Conservation (phyloP, 2,797 vertebrate species). For the Anguilla anguilla region DNA sequence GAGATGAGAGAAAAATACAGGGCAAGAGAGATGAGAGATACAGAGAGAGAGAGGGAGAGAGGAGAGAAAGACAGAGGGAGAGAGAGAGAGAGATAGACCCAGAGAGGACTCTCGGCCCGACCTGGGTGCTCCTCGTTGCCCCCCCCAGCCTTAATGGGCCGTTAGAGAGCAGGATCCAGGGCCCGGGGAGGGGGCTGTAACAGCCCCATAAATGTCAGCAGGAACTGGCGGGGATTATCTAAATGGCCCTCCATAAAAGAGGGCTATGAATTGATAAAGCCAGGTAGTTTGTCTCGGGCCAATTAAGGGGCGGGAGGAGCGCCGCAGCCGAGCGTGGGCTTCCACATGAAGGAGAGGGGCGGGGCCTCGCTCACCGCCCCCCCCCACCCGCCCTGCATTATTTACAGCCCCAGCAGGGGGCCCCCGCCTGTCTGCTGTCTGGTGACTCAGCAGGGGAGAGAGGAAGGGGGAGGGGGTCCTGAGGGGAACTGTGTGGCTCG, state of each 20-base stretch:
- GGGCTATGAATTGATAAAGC: constrained; percentile 26
- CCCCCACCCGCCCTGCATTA: background rate
- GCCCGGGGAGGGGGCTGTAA: constrained; percentile 26
- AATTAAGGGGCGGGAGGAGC: background rate
- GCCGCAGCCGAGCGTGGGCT: background rate
- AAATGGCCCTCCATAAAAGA: constrained; percentile 27
- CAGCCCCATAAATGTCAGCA: constrained; percentile 29
- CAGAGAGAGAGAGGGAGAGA: background rate
- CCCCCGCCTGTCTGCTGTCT: constrained; percentile 7
- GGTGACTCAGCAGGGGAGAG: constrained; percentile 6
- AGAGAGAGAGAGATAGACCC: background rate
- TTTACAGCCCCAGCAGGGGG: constrained; percentile 7
- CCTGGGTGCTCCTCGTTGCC: background rate
- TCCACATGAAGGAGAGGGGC: background rate
- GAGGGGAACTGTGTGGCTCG: background rate
- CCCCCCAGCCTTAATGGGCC: constrained; percentile 3
- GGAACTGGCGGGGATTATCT: constrained; percentile 9
- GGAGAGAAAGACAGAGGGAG: background rate
- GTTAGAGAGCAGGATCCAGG: constrained; percentile 13
- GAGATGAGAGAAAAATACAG: background rate
- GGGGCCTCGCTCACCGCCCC: background rate
- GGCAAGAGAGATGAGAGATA: constrained; percentile 44
- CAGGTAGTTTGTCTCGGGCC: constrained; percentile 27
- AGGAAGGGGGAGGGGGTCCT: background rate
- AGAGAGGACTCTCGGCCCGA: background rate